phyloP scores from a whole-genome alignment of 2,113 vertebrate species.

The Hydropotes inermis region DNA sequence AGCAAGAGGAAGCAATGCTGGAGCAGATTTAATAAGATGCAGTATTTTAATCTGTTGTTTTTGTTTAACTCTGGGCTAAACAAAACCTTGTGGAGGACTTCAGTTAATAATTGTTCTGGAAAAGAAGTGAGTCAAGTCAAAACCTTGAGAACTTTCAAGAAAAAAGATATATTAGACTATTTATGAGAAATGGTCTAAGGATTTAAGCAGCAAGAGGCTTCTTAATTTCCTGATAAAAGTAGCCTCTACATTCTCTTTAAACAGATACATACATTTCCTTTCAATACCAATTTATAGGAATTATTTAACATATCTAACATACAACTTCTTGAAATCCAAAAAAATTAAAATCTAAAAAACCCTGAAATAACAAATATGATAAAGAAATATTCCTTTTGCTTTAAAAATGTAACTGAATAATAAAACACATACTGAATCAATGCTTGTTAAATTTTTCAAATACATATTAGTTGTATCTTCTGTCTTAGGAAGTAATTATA shows the following conservation, averaged over 20 bases:
- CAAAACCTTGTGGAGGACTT: not conserved
- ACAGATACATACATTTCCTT: not conserved
- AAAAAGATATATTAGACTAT: not conserved
- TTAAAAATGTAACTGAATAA: conserved; percentile 6
- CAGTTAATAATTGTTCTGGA: not conserved
- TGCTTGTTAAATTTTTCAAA: not conserved
- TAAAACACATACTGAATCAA: not conserved
- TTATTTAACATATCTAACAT: conserved; percentile 11
- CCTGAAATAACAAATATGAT: not conserved
- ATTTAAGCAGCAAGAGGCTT: not conserved
- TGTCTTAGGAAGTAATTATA: not conserved
- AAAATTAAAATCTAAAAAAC: not conserved
- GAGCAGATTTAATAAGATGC: not conserved
- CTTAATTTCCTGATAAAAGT: not conserved
- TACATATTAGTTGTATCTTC: not conserved
- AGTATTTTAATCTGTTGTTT: not conserved
- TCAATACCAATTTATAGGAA: not conserved
- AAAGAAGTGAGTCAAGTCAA: not conserved
- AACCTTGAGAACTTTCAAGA: not conserved
- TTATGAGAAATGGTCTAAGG: not conserved
- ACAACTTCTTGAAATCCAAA: not conserved
- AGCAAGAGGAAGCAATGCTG: not conserved
- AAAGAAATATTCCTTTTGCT: not conserved
- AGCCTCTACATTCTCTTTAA: not conserved
- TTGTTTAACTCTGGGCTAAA: not conserved